A percentile compares a stretch with the other conserved stretches of the same genome.
phyloP scores from a whole-genome alignment of 2,888 invertebrate species.

The Sceliomorpha sp. region DNA sequence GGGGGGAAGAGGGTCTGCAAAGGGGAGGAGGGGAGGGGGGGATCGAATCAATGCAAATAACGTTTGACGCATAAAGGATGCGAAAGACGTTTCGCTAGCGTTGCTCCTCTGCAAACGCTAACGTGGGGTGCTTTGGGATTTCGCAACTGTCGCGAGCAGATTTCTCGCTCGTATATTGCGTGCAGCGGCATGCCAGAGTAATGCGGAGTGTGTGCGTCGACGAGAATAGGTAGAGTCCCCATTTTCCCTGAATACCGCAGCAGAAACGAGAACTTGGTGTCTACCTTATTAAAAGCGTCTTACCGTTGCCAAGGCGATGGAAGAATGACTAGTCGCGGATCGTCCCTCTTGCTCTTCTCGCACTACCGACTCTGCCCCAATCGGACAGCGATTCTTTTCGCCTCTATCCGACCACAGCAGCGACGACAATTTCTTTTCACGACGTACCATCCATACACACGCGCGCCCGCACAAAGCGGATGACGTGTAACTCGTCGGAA shows the following conservation, averaged over 20 bases:
- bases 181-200: too few species aligned
- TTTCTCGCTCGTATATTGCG: too few species aligned
- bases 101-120: too few species aligned
- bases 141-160: too few species aligned
- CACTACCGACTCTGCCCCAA: too few species aligned
- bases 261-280: constrained; percentile 59
- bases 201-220: constrained; percentile 49
- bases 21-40: too few species aligned
- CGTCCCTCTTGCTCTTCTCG: constrained; percentile 37
- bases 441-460: constrained; percentile 27
- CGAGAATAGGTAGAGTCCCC: constrained; percentile 56
- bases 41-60: too few species aligned
- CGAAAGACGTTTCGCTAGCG: too few species aligned
- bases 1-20: too few species aligned
- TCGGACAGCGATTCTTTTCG: constrained; percentile 56
- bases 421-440: constrained; percentile 55
- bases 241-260: constrained; percentile 59
- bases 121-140: too few species aligned
- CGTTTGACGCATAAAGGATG: too few species aligned
- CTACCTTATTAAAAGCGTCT: constrained; percentile 71
- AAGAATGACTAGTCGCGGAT: constrained; percentile 46
- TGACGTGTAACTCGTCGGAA: constrained; percentile 53
- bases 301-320: constrained; percentile 69
- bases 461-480: constrained; percentile 43
- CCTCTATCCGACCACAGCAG: constrained; percentile 45